These are phyloP conservation scores for Labrus mixtus DNA, from an alignment of 2,113 vertebrate species.

Conservation along the genomic window DNA sequence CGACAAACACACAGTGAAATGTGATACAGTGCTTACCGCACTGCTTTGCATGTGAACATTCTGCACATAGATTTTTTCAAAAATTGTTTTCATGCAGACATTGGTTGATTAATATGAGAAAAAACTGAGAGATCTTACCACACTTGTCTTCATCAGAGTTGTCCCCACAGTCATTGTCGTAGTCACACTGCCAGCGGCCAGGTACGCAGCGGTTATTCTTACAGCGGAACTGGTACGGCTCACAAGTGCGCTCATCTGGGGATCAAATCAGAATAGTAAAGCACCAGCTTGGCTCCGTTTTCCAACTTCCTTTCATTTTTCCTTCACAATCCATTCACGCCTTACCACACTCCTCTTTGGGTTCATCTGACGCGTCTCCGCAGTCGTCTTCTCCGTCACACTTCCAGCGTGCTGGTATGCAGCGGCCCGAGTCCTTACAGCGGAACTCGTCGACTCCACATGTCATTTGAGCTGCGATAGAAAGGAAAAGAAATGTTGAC, in stretches of 20 bases:
- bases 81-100: background rate
- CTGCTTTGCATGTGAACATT: constrained; percentile 1
- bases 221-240: constrained; percentile 98
- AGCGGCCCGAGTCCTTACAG: constrained; percentile 96
- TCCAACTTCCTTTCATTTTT: background rate
- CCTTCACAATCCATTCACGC: background rate
- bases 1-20: constrained; percentile 45
- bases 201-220: constrained; percentile 98
- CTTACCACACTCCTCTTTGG: constrained; percentile 97
- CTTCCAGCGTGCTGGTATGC: constrained; percentile 97
- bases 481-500: constrained; percentile 8
- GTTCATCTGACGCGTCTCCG: constrained; percentile 94
- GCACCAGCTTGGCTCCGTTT: background rate
- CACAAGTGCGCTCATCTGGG: constrained; percentile 95
- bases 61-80: background rate
- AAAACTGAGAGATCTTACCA: constrained; percentile 83
- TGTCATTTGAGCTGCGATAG: constrained; percentile 92
- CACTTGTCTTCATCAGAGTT: constrained; percentile 97
- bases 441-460: constrained; percentile 96
- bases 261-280: background rate
- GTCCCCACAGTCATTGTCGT: constrained; percentile 96
- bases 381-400: constrained; percentile 97
- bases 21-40: constrained; percentile 32
- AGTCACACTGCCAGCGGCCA: constrained; percentile 96
- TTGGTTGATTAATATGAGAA: background rate